Percentiles rank a stretch among this genome's conserved stretches.
Evolutionary conservation across 2,797 vertebrate genomes (phyloP).

Genomic region (Acanthopagrus latus): DNA sequence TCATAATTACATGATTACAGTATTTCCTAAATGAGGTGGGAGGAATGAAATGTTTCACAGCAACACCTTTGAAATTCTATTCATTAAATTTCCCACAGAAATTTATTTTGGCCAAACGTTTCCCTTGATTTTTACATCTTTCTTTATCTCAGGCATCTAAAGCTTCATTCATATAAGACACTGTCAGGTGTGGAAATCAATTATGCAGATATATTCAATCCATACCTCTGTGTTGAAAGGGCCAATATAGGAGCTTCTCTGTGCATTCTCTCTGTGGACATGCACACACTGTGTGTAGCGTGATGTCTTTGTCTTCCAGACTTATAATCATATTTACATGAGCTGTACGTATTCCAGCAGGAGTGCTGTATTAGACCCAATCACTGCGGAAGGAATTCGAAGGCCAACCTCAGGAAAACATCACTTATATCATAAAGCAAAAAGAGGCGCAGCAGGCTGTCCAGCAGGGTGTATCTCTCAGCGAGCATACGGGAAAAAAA

Average conservation of each 20-base stretch:
- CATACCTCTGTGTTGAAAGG: conserved; percentile 49
- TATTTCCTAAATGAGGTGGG: conserved; percentile 18
- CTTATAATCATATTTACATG: conserved; percentile 62
- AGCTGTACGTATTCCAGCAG: conserved; percentile 45
- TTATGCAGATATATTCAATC: conserved; percentile 64
- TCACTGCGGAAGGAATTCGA: conserved; percentile 32
- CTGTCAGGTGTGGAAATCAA: conserved; percentile 37
- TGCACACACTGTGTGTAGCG: conserved; percentile 40
- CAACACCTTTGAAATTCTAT: neutral
- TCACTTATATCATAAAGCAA: conserved; percentile 1
- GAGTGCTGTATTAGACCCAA: conserved; percentile 16
- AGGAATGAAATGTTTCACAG: conserved; percentile 11
- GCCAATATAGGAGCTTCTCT: conserved; percentile 17
- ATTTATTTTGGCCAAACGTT: neutral
- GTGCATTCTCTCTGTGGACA: conserved; percentile 38
- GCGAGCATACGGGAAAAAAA: conserved; percentile 22
- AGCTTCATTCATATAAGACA: conserved; percentile 31
- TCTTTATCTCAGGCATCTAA: conserved; percentile 20
- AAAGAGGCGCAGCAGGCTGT: conserved; percentile 2
- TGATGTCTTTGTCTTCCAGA: conserved; percentile 30
- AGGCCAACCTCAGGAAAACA: conserved; percentile 37
- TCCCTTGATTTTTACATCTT: neutral
- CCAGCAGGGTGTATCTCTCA: conserved; percentile 5
- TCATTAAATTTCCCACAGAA: conserved; percentile 18
- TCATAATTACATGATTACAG: conserved; percentile 42